Conservation (phyloP, 2,888 invertebrate genomes). For the Lasioglossum pauxillum region DNA sequence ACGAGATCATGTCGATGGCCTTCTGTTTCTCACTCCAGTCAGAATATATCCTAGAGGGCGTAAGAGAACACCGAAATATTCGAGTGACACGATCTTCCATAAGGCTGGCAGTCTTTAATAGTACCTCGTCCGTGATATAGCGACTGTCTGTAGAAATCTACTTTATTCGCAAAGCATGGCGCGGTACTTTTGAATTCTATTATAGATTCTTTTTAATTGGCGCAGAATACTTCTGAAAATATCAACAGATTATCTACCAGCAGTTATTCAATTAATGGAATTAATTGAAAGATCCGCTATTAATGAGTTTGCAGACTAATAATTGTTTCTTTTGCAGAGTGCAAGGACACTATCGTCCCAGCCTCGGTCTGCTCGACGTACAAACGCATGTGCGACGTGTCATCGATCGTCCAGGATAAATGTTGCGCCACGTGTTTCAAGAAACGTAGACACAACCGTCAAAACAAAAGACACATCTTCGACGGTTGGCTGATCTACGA, state of each 20-base stretch:
- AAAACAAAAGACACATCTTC: conserved; percentile 53
- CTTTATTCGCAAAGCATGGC: neutral
- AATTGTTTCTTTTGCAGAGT: conserved; percentile 69
- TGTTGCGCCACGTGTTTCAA: conserved; percentile 80
- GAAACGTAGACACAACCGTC: conserved; percentile 71
- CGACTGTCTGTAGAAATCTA: neutral
- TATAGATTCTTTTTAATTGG: neutral
- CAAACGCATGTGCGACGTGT: conserved; percentile 78
- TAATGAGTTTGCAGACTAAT: neutral
- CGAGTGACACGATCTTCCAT: too few species aligned
- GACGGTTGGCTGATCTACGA: conserved; percentile 41
- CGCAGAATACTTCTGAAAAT: too few species aligned
- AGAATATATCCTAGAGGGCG: too few species aligned
- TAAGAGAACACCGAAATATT: too few species aligned
- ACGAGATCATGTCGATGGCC: too few species aligned
- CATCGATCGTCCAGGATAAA: conserved; percentile 77
- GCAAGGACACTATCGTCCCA: conserved; percentile 77
- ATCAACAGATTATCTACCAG: neutral
- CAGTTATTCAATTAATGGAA: neutral
- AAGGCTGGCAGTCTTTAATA: too few species aligned
- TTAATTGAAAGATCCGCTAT: neutral
- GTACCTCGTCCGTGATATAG: too few species aligned
- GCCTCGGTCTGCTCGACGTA: conserved; percentile 77
- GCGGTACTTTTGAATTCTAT: neutral
- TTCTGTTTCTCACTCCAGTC: too few species aligned